phyloP scores from a whole-genome alignment of 2,888 invertebrate species.

The Drosophila leonis region DNA sequence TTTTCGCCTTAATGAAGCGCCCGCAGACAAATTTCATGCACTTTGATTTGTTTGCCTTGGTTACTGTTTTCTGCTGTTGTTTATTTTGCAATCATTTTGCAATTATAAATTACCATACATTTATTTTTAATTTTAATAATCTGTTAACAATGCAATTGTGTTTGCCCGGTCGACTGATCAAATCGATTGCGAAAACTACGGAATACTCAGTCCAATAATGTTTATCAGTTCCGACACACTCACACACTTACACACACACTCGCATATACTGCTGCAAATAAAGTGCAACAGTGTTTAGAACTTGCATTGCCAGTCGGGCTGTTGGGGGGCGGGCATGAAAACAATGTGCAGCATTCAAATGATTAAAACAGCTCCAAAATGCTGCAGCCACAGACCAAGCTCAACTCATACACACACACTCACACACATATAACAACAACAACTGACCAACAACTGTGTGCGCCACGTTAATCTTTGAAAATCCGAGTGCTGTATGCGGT shows the following conservation, averaged over 20 bases:
- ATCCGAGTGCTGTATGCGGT: constrained; percentile 86
- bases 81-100: constrained; percentile 39
- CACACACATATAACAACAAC: constrained; percentile 39
- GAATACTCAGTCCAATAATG: constrained; percentile 55
- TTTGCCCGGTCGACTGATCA: constrained; percentile 37
- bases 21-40: constrained; percentile 65
- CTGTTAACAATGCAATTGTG: constrained; percentile 66
- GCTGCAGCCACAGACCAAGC: constrained; percentile 66
- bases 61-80: neutral
- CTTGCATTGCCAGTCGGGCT: constrained; percentile 19
- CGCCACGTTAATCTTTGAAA: constrained; percentile 85
- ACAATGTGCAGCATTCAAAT: constrained; percentile 81
- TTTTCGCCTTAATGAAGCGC: constrained; percentile 64
- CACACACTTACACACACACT: constrained; percentile 30
- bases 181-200: constrained; percentile 48
- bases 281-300: constrained; percentile 74
- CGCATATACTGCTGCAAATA: constrained; percentile 54
- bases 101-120: constrained; percentile 73
- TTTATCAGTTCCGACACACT: constrained; percentile 67
- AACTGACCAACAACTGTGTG: constrained; percentile 69
- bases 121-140: constrained; percentile 73
- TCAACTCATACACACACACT: constrained; percentile 46
- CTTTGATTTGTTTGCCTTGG: constrained; percentile 45
- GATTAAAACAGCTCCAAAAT: constrained; percentile 79
- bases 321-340: constrained; percentile 45